Percentiles rank a stretch among this genome's conserved stretches.
These are phyloP conservation scores for Peromyscus attwateri DNA, from an alignment of 2,797 vertebrate species.

Conservation along the genomic window DNA sequence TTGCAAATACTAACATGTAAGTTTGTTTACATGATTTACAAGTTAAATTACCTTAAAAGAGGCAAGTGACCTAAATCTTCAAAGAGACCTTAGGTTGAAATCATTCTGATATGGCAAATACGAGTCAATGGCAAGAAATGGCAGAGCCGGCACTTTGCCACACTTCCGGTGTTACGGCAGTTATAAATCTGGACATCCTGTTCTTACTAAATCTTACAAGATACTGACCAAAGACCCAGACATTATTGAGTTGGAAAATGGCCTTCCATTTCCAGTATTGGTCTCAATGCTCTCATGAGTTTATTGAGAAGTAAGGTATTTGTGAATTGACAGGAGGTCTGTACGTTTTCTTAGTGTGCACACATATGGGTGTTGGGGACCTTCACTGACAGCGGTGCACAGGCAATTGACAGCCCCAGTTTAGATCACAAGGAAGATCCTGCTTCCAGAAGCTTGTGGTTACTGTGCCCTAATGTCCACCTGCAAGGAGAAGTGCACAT, in stretches of 20 bases:
- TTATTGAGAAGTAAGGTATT: neutral
- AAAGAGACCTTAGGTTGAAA: neutral
- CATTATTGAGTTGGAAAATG: neutral
- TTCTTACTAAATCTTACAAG: neutral
- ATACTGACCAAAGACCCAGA: neutral
- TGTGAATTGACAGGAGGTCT: neutral
- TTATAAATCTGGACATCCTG: neutral
- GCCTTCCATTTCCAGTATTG: neutral
- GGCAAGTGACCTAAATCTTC: neutral
- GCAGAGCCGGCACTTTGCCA: neutral
- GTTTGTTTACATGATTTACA: neutral
- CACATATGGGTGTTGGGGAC: neutral
- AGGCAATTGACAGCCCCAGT: neutral
- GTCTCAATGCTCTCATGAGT: neutral
- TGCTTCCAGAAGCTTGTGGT: neutral
- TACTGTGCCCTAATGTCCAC: neutral
- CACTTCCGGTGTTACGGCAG: too few relatives aligned
- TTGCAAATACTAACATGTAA: neutral
- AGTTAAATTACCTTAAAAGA: neutral
- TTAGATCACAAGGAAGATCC: fast-evolving
- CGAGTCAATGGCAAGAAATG: neutral
- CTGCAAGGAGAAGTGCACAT: neutral
- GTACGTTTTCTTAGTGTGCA: neutral
- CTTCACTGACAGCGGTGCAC: neutral
- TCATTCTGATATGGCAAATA: neutral